Base-by-base conservation (phyloP, 1,140 invertebrate species). In the Pristionchus pacificus region DNA sequence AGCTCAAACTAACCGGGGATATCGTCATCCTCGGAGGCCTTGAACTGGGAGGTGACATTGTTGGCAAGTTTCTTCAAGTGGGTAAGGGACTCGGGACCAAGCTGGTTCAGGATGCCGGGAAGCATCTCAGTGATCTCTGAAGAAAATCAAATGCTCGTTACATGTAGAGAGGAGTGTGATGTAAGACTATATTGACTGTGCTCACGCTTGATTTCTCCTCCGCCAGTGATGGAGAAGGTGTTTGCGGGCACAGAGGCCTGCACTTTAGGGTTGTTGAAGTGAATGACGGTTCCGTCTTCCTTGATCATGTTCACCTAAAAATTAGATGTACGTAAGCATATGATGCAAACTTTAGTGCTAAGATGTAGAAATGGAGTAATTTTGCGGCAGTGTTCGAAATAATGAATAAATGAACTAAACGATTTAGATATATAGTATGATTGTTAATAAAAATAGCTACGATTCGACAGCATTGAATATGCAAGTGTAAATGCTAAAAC, bases 211-310 rank as follows among this genome's bases (percentile, higher is more conserved):
- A 90, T 93, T 86, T 99, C 96, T 15, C 93, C 93, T 86, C 97
- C 94, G 19, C 97, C 97, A 66, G 93, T 97, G 72, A 99, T 93
- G 67, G 95, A 95, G 86, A 98, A 98, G 72, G 96, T 98, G 84
- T 98, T 99, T 33, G 95, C 94, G 60, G 93, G 91, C 70, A 99
- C 88, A 65, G 95, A 98, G 49, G 96, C 97, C 87, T 99, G 96
- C 30, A 97, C 95, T 87, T 98, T 99, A 24, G 97, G 96, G 85
- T 98, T 98, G 85, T 97, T 98, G 84, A 99, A 98, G 85, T 98
- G 95, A 84, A 99, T 97, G 2, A 99, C 95, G 59, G 92, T 92
- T 31, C 95, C 94, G 87, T 99, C 97, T 85, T 99, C 95, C 88
- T 98, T 98, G 80, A 99, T 98, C 93, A 99, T 98, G 87, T 98